Evolutionary conservation across 2,888 invertebrate species (phyloP), one percentile per base, ranked within the genome.

Genomic region (Platycheirus rosarum): DNA sequence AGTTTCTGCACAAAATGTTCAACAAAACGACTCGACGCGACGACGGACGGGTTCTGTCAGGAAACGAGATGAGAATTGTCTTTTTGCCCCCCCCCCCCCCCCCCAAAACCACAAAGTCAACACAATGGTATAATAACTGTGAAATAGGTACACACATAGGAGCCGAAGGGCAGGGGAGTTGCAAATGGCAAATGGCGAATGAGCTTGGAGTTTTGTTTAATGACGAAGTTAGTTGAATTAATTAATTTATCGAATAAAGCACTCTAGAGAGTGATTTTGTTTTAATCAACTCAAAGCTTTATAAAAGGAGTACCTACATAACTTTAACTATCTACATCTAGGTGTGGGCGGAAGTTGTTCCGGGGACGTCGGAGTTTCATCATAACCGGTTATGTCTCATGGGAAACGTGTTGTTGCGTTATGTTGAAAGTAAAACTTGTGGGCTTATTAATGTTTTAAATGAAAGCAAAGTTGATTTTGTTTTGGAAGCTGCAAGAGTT

Each of bases 181-280:
- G 18, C 2, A 9, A 2, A 11, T 2, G 8, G 11, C 2, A 9
- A 51, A 65, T 26, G 48, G 40, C 23, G 35, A 63, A 71, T 70
- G 70, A 60, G 65, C 57, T 74, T 49, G 42, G 74, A 23, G 57
- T 48, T 70, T 37, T 55, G 37, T 66, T 66, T 73, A 55, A 66
- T 62, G 71, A 71, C 63, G 37, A 71, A 77, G 51, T 71, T 65
- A 49, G 65, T 68, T 60, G 29, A 53, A 78, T 62, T 73, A 78
- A 78, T 78, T 73, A 78, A 62, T 74, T 79, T 74, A 79, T 55
- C 53, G 40, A 40, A 23, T 26, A 42, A 46, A 63, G n/a, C 74
- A 40, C 73, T 63, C 51, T 20, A 14, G 37, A 29, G 74, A 53
- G 68, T 48, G 53, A 42, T 44, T 62, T 75, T 55, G 14, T 68